These are phyloP conservation scores for Dynastes hyllus DNA, from an alignment of 2,888 invertebrate species.

Conservation along the genomic window DNA sequence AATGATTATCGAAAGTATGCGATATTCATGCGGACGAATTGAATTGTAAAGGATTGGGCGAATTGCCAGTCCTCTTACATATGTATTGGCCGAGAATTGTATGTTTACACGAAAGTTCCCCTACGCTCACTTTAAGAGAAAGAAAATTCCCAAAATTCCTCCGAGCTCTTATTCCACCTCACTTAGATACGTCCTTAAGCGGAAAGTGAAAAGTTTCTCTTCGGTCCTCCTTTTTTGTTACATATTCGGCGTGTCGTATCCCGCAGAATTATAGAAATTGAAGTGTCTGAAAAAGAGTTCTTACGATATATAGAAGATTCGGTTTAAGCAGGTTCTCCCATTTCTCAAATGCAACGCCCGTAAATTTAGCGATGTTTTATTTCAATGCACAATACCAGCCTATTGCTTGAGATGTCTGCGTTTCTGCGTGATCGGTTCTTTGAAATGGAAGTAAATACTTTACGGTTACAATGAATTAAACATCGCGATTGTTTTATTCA, in stretches of 20 bases:
- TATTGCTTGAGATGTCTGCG: neutral
- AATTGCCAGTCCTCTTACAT: conserved; percentile 60
- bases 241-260: conserved; percentile 34
- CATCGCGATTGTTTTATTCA: too few relatives aligned
- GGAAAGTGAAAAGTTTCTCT: conserved; percentile 40
- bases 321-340: conserved; percentile 39
- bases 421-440: too few relatives aligned
- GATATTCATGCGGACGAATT: conserved; percentile 62
- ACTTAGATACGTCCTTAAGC: conserved; percentile 42
- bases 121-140: conserved; percentile 55
- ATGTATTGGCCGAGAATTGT: conserved; percentile 60
- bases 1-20: conserved; percentile 59
- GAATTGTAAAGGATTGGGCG: conserved; percentile 63
- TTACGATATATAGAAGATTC: conserved; percentile 35
- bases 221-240: conserved; percentile 23
- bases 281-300: conserved; percentile 42
- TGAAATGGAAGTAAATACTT: too few relatives aligned
- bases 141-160: conserved; percentile 46
- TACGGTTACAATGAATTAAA: too few relatives aligned
- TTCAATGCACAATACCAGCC: conserved; percentile 27
- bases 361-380: conserved; percentile 29
- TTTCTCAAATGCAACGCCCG: conserved; percentile 25
- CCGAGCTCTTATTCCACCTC: conserved; percentile 44
- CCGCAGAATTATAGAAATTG: conserved; percentile 48
- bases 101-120: conserved; percentile 61